Conservation (phyloP, 2,797 vertebrate genomes). For the Phoeniculus purpureus region DNA sequence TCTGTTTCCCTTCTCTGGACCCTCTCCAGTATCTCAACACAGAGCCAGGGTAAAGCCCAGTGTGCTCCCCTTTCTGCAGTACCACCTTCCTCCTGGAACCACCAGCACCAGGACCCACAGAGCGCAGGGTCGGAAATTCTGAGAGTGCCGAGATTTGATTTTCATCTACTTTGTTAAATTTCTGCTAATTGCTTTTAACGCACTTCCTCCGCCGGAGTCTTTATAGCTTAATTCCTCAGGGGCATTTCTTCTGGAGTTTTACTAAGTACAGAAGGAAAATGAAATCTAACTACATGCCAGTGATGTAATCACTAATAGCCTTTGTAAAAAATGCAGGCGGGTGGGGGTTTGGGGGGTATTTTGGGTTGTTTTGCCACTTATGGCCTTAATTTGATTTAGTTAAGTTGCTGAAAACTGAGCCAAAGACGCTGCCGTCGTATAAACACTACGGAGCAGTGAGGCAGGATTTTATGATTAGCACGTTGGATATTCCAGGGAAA, state of each 20-base stretch:
- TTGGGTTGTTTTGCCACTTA: background rate
- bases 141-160: slow-evolving; percentile 43
- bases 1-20: background rate
- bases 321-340: background rate
- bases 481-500: background rate
- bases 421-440: background rate
- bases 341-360: background rate
- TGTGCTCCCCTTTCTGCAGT: background rate
- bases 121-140: background rate
- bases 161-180: slow-evolving; percentile 75
- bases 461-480: background rate
- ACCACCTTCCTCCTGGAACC: background rate
- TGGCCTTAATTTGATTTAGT: slow-evolving; percentile 25
- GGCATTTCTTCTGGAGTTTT: slow-evolving; percentile 62
- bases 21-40: background rate
- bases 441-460: background rate
- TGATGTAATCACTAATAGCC: slow-evolving; percentile 56
- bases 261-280: slow-evolving; percentile 67
- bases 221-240: slow-evolving; percentile 71
- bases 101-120: background rate
- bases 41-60: accelerated
- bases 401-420: slow-evolving; percentile 23
- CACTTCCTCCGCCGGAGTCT: slow-evolving; percentile 53
- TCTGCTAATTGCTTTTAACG: slow-evolving; percentile 74
- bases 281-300: slow-evolving; percentile 37